Base-by-base conservation (phyloP, 2,113 vertebrate genomes). In the Phainopepla nitens region DNA sequence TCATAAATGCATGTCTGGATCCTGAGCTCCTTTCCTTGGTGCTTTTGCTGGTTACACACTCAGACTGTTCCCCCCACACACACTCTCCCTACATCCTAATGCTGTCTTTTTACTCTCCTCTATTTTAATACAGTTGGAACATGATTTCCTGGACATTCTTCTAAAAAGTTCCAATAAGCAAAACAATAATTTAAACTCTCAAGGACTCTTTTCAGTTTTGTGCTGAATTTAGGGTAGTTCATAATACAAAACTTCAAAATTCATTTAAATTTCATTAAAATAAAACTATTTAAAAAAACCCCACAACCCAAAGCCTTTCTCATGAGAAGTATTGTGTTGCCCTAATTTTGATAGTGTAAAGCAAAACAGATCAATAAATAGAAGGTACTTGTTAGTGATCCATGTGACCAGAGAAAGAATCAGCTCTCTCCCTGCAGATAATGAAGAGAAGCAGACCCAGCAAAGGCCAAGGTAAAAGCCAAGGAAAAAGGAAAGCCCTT, bases 341-440 rank as follows among this genome's bases (percentile, higher is more conserved):
- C 28, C 36, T 64, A 20, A 51, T 62, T 70, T 86, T 66, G 16
- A 54, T 1, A 35, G 8, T 19, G n/a, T 28, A 47, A 76, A 64
- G 5, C 11, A 69, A 49, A 90, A 25, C 3, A 41, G 11, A n/a
- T 44, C 1, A 51, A 44, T 1, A 24, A 72, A 22, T 7, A 41
- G 22, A 42, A 11, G 4, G 20, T 50, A 42, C 20, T 15, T 29
- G 13, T 66, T 51, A 58, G 13, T 50, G 45, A 54, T 4, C 3
- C 25, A 1, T 58, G 14, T 45, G 31, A 33, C 7, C 35, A 35
- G 24, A 39, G 9, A 73, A 15, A 60, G 11, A 57, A 53, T 66
- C 25, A 33, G 7, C 11, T 62, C 13, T 51, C 0, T 1, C 18
- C 23, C 12, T 7, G 49, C 1, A 9, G 15, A 36, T 53, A 23